Percentiles rank a stretch among this genome's conserved stretches.
Conservation (phyloP, 53 echinoderm and acorn worm genomes). For the Astropecten irregularis region DNA sequence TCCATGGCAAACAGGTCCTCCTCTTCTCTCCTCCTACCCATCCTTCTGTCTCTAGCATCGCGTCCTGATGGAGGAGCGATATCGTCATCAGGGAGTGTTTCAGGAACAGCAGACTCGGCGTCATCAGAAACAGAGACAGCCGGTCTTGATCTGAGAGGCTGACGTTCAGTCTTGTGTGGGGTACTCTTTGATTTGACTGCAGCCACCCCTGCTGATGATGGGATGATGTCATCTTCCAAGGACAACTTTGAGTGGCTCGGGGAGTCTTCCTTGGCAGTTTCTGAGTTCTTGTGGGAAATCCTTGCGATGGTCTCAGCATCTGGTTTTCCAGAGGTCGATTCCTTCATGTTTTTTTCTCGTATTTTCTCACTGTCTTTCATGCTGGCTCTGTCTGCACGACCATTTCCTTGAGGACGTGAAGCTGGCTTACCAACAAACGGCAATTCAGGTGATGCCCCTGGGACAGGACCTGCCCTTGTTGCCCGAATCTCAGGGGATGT, state of each 20-base stretch:
- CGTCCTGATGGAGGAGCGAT: background rate
- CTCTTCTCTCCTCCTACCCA: too few species aligned
- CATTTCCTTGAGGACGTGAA: background rate
- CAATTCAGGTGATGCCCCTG: slow-evolving; percentile 5
- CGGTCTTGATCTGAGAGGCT: background rate
- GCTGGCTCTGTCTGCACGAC: background rate
- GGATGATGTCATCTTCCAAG: slow-evolving; percentile 2
- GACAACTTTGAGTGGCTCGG: background rate
- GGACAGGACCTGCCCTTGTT: background rate
- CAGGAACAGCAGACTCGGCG: background rate
- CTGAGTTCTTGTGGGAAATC: background rate
- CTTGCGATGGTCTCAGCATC: background rate
- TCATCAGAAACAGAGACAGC: too few species aligned
- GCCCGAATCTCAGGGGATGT: background rate
- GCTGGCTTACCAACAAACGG: background rate
- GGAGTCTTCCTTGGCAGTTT: background rate
- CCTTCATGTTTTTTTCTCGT: background rate
- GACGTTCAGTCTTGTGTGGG: background rate
- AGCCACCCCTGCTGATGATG: background rate
- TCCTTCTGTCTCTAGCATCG: too few species aligned
- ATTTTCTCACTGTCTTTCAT: background rate
- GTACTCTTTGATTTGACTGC: background rate
- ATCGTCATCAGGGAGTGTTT: background rate
- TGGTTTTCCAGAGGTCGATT: background rate
- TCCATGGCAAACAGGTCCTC: slow-evolving; percentile 33